Conservation (phyloP, 2,888 invertebrate genomes). For the Nymphalis urticae region DNA sequence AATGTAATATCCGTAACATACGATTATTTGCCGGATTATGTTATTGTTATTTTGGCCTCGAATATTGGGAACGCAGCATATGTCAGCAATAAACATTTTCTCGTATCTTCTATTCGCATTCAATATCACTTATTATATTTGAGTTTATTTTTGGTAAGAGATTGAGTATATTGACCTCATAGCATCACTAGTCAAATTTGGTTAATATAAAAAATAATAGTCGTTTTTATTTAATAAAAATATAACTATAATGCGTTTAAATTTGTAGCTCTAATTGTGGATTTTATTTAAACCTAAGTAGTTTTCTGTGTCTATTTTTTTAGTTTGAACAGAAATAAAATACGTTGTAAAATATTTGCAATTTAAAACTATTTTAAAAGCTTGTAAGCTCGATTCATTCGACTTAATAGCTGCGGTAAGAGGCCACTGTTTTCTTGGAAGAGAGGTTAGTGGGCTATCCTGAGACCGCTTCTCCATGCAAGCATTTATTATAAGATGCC, state of each 20-base stretch:
- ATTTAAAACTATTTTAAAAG: no score
- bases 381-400: no score
- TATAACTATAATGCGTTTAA: no score
- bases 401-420: slow-evolving; percentile 36
- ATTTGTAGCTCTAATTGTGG: no score
- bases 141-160: not conserved
- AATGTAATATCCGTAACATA: slow-evolving; percentile 29
- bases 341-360: not conserved
- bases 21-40: slow-evolving; percentile 22
- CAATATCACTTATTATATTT: slow-evolving; percentile 11
- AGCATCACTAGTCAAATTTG: not conserved
- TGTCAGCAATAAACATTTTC: slow-evolving; percentile 30
- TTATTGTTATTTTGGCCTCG: slow-evolving; percentile 33
- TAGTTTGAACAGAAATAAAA: not conserved
- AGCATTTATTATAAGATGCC: slow-evolving; percentile 38
- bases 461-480: slow-evolving; percentile 41
- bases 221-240: not conserved
- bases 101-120: slow-evolving; percentile 20
- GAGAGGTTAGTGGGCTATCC: slow-evolving; percentile 54
- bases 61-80: slow-evolving; percentile 31
- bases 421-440: slow-evolving; percentile 57
- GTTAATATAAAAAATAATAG: not conserved
- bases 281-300: no score
- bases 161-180: slow-evolving; percentile 9
- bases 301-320: not conserved